Evolutionary conservation across 1,140 invertebrate species (phyloP), one percentile per base, ranked within the genome.

Genomic region (Orchestia grillus): DNA sequence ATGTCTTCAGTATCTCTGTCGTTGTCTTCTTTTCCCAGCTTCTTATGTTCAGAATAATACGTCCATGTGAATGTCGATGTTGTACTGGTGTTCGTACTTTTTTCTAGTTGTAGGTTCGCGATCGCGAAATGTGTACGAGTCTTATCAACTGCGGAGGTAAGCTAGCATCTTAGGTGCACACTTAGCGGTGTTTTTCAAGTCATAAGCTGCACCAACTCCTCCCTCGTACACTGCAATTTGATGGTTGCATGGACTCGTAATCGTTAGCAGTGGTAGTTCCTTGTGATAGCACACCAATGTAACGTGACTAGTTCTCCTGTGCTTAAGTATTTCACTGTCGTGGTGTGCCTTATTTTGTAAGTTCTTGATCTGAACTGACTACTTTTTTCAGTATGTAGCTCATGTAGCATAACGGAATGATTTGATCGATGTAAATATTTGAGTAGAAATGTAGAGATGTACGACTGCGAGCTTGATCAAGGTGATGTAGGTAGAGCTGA

Each of bases 51-150:
- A 77, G 62, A 19, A 28, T 77, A 77, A 77, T 36, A 77, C 11
- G 11, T 77, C 36, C 36, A 62, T 1, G 53, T 62, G 42, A 57
- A 87, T 96, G 88, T 97, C 28, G 95, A 36, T 96, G 97, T 23
- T 77, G 62, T 77, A 77, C 11, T 77, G 11, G 11, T 77, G 62
- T 77, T 77, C 62, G 28, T 77, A 77, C 62, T 77, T 77, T 77
- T 77, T 77, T 19, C 28, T 23, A 36, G 28, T 77, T 77, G 62
- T 77, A 15, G 62, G 62, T 77, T 77, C 62, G 11, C 62, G 62
- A 77, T 77, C 36, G 62, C 62, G 62, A 77, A 77, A 77, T 77
- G 62, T 77, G 62, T 77, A 36, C 36, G 28, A 77, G 36, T 36
- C 36, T 77, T 36, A 15, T 77, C 62, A 36, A 77, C 3, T 77